A percentile compares a stretch with the other conserved stretches of the same genome.
Evolutionary conservation across 2,797 vertebrate genomes (phyloP).

Genomic region (Acanthis flammea): DNA sequence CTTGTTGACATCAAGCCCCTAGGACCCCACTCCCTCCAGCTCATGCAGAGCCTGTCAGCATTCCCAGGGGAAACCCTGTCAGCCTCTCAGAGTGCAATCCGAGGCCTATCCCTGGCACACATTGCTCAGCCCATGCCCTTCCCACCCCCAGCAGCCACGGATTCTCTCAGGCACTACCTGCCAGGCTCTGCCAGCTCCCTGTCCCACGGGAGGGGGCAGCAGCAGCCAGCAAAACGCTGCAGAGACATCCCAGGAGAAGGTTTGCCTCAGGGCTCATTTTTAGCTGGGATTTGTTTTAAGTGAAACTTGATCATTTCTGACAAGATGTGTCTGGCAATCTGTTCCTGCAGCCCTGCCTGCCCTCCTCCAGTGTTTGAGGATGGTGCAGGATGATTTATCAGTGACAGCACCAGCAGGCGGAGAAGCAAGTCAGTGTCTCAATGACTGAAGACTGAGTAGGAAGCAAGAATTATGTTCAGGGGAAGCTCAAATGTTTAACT

Average conservation of each 20-base stretch:
- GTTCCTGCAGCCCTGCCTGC: background rate
- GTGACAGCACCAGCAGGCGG: background rate
- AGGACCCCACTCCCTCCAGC: background rate
- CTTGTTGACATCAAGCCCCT: background rate
- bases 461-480: background rate
- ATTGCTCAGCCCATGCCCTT: fast-evolving
- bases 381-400: background rate
- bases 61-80: background rate
- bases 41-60: background rate
- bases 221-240: background rate
- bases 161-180: background rate
- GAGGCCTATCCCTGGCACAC: fast-evolving
- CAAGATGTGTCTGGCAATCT: background rate
- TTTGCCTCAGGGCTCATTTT: background rate
- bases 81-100: background rate
- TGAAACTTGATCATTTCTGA: background rate
- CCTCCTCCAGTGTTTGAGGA: background rate
- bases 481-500: background rate
- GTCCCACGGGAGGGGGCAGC: slow-evolving; percentile 50
- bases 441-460: background rate
- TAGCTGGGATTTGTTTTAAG: background rate
- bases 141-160: background rate
- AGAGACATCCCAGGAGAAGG: background rate
- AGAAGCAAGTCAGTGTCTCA: background rate
- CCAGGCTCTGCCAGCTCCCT: background rate